phyloP scores from a whole-genome alignment of 2,888 invertebrate species.

The Diplazon laetatorius region DNA sequence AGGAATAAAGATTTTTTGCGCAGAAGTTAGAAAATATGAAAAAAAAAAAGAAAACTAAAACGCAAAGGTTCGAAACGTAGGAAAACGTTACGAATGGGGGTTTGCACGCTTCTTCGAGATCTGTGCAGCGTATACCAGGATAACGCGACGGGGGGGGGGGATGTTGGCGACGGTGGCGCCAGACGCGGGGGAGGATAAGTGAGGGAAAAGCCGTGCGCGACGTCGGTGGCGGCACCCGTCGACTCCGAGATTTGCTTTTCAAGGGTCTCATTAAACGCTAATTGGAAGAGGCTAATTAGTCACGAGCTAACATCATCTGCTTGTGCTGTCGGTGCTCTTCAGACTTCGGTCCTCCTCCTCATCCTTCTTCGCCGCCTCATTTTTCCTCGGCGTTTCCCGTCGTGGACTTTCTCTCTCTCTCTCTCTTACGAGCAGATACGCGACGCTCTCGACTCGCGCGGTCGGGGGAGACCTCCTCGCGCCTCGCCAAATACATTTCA shows the following conservation, averaged over 20 bases:
- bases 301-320: slow-evolving; percentile 66
- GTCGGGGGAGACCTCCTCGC: slow-evolving; percentile 4
- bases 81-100: too few species aligned
- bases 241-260: slow-evolving; percentile 68
- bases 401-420: slow-evolving; percentile 1
- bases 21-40: slow-evolving; percentile 19
- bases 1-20: slow-evolving; percentile 24
- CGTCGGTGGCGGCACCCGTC: slow-evolving; percentile 21
- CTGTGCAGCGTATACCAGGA: too few species aligned
- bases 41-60: slow-evolving; percentile 9
- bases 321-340: slow-evolving; percentile 46
- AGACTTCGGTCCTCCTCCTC: slow-evolving; percentile 31
- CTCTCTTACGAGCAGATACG: slow-evolving; percentile 37
- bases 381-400: slow-evolving; percentile 31
- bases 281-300: slow-evolving; percentile 71
- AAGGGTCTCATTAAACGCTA: slow-evolving; percentile 72
- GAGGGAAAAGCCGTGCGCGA: slow-evolving; percentile 38
- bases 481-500: slow-evolving; percentile 46
- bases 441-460: slow-evolving; percentile 39
- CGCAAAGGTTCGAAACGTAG: too few species aligned
- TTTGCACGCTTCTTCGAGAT: too few species aligned
- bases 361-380: slow-evolving; percentile 11
- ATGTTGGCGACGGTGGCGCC: slow-evolving; percentile 24
- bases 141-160: too few species aligned
- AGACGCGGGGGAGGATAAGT: not conserved